Conservation (phyloP, 30 jellyfish, hydroid and myxozoan genomes). For the Pseudorhiza aurosa region DNA sequence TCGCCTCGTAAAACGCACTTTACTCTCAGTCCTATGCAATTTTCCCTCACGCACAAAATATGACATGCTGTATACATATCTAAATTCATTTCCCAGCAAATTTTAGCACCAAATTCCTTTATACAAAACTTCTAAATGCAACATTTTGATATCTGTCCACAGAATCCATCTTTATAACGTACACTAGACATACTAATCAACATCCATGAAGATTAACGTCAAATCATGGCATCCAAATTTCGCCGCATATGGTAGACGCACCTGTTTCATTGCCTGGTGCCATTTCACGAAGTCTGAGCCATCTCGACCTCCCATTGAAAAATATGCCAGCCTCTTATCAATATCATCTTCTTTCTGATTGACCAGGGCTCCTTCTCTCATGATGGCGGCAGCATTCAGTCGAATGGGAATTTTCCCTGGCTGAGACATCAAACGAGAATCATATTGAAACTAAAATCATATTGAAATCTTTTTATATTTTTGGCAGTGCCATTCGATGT, state of each 20-base stretch:
- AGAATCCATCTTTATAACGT: background rate
- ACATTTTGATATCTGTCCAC: no score
- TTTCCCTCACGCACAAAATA: no score
- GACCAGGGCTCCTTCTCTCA: constrained; percentile 85
- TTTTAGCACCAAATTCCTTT: no score
- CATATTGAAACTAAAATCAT: no score
- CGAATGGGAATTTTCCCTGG: constrained; percentile 77
- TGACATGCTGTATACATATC: no score
- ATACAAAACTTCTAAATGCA: no score
- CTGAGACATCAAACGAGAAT: constrained; percentile 41
- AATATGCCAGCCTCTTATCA: constrained; percentile 37
- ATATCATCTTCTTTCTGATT: constrained; percentile 82
- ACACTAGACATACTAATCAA: background rate
- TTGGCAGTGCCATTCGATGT: no score
- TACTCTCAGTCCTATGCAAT: no score
- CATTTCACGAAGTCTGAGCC: constrained; percentile 81
- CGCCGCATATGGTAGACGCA: no score
- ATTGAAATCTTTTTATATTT: no score
- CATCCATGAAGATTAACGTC: background rate
- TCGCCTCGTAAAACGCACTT: no score
- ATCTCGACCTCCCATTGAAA: constrained; percentile 86
- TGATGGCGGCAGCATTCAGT: constrained; percentile 88
- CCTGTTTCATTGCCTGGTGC: constrained; percentile 92
- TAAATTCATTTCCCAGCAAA: no score
- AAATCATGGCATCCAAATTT: background rate